Evolutionary conservation across 1,140 invertebrate species (phyloP).

Genomic region (Charaxes varanes): DNA sequence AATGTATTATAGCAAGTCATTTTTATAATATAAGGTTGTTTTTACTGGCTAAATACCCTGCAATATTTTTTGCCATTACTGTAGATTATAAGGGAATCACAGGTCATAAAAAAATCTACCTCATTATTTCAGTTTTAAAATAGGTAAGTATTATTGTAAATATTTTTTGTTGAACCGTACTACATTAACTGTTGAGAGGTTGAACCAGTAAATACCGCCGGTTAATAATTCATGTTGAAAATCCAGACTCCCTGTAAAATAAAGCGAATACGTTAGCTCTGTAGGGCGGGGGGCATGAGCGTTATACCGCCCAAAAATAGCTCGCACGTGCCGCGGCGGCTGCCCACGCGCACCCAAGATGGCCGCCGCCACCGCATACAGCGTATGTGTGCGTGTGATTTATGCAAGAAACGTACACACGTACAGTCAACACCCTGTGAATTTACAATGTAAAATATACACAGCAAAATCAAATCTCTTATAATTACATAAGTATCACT

Average conservation of each 20-base stretch:
- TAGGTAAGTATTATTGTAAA: no score
- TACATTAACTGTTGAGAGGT: background rate
- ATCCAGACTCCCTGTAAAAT: constrained; percentile 10
- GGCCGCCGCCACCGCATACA: constrained; percentile 42
- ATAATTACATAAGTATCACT: background rate
- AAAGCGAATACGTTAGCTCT: constrained; percentile 6
- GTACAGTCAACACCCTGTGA: constrained; percentile 11
- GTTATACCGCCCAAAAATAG: constrained; percentile 64
- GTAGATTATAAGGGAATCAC: no score
- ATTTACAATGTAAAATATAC: background rate
- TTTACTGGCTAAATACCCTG: no score
- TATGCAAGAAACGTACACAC: constrained; percentile 37
- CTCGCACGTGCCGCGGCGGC: constrained; percentile 60
- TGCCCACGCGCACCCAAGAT: constrained; percentile 66
- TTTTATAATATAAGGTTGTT: no score
- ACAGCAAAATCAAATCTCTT: constrained; percentile 9
- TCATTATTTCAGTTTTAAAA: no score
- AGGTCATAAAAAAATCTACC: no score
- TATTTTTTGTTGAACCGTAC: no score
- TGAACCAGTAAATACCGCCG: background rate
- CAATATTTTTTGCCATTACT: no score
- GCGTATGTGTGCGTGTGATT: constrained; percentile 43
- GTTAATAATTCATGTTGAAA: constrained; percentile 5
- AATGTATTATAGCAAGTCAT: no score
- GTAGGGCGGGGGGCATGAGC: constrained; percentile 39